Evolutionary conservation across 1,140 invertebrate species (phyloP).

Genomic region (Pseudomyrmex gracilis): DNA sequence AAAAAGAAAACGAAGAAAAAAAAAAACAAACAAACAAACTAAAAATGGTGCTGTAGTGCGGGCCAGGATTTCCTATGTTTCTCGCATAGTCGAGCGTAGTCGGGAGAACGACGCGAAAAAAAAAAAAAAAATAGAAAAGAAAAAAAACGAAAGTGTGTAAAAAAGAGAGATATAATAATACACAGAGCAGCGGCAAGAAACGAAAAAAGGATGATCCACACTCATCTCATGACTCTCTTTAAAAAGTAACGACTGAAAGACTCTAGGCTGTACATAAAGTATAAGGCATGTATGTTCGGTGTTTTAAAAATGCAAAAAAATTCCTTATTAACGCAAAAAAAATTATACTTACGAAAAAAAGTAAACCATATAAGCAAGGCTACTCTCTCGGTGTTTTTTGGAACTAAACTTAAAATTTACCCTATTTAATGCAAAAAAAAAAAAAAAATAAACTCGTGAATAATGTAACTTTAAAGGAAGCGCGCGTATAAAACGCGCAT

Average conservation of each 20-base stretch:
- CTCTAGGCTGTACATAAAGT: slow-evolving; percentile 85
- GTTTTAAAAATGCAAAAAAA: slow-evolving; percentile 82
- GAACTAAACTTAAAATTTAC: slow-evolving; percentile 84
- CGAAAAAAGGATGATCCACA: slow-evolving; percentile 74
- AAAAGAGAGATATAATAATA: no score
- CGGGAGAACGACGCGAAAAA: slow-evolving; percentile 49
- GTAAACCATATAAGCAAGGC: slow-evolving; percentile 83
- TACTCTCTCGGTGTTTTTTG: slow-evolving; percentile 85
- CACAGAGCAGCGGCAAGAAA: slow-evolving; percentile 60
- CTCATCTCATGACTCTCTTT: slow-evolving; percentile 80
- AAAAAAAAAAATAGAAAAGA: slow-evolving; percentile 9
- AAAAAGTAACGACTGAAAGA: slow-evolving; percentile 83
- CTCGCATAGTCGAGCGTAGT: slow-evolving; percentile 63
- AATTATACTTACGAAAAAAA: slow-evolving; percentile 81
- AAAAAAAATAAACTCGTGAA: slow-evolving; percentile 67
- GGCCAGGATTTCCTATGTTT: slow-evolving; percentile 62
- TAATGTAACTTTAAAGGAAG: slow-evolving; percentile 65
- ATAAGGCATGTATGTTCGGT: slow-evolving; percentile 85
- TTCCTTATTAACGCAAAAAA: slow-evolving; percentile 82
- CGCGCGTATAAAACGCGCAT: slow-evolving; percentile 56
- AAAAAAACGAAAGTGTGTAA: slow-evolving; percentile 5
- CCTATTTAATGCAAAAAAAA: slow-evolving; percentile 75
- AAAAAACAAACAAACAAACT: no score
- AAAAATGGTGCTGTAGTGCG: slow-evolving; percentile 53
- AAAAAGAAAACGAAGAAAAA: neutral